Base-by-base conservation (phyloP, 2,797 vertebrate species). In the Percopsis omiscomaycus region DNA sequence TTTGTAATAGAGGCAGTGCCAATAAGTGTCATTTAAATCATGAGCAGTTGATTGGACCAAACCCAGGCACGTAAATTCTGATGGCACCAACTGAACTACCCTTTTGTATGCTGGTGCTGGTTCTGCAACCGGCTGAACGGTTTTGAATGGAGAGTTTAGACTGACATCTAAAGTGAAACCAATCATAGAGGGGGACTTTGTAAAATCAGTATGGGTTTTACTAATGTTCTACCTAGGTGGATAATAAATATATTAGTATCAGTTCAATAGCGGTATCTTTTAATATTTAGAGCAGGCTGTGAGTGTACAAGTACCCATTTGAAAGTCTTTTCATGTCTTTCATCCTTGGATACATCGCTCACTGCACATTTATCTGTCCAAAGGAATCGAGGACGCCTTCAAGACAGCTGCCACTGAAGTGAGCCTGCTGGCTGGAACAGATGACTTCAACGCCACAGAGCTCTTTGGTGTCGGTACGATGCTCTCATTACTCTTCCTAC, bases 381-480 rank as follows among this genome's bases (percentile, higher is more conserved):
- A 60, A 98, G 97, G 97, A 78, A 96, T 98, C 6, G 97, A 98
- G 91, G 97, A 98, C 48, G 95, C 96, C 72, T 98, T 98, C 89
- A 94, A 92, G 90, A 98, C 97, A 4, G 97, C 97, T 10, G 95
- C 96, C 68, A 98, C 97, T 0, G 96, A 98, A 92, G 95, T 97
- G 74, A 98, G 95, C 72, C 91, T 98, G 65, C 92, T 98, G 5
- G 95, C 95, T 2, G 96, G 96, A 84, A 98, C 93, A 0, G 95
- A 98, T 73, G 95, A 96, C 71, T 98, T 98, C 89, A 98, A 98
- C 5, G 95, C 97, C 66, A 98, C 96, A 55, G 97, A 96, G 73
- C 93, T 98, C 51, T 98, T 98, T 90, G 96, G 97, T 87, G 94
- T 98, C 30, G 97, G 97, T 98, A 93, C 95, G 97, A 76, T 51